Evolutionary conservation across 2,888 invertebrate species (phyloP), one percentile per base, ranked within the genome.

Genomic region (Drosophila limbata): DNA sequence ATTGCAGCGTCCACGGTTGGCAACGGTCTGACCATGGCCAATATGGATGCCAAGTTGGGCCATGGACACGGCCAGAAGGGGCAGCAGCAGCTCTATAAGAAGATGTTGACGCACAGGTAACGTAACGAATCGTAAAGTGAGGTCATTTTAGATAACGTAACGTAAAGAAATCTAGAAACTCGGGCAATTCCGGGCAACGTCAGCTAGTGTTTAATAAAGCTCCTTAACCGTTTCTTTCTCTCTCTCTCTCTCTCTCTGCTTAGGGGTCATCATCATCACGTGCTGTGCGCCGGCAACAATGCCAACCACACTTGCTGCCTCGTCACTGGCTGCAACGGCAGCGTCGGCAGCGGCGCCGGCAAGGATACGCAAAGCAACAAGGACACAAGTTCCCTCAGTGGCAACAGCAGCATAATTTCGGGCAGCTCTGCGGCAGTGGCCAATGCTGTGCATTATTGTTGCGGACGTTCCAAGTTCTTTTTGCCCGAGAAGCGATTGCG

Each of bases 401-500:
- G 84, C 53, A 85, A 74, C 55, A 84, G 88, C 61, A 90, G 89
- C 73, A 86, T 84, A 11, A 77, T 78, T 28, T 81, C 89, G 6
- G 74, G 84, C 69, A 89, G 79, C 61, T 73, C 76, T 9, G 75
- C 77, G 1, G 75, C 70, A 8, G 76, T 80, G 11, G 77, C 71
- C 69, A 79, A 82, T 28, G 68, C 90, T 0, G 79, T 91, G 35
- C 89, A 91, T 19, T 91, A 90, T 52, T 92, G 92, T 44, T 92
- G 92, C 69, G 83, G 91, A 1, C 90, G 92, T 6, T 95, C 95
- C 3, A 96, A 97, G 91, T 95, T 95, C 91, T 95, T 95, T 90
- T 94, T 96, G 51, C 95, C 96, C 0, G 95, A 95, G 83, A 96
- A 96, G 87, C 94, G 96, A 64, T 94, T 95, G 55, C 95, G 96